Conservation (phyloP, 1,140 invertebrate genomes). For the Zaprionus nigranus region DNA sequence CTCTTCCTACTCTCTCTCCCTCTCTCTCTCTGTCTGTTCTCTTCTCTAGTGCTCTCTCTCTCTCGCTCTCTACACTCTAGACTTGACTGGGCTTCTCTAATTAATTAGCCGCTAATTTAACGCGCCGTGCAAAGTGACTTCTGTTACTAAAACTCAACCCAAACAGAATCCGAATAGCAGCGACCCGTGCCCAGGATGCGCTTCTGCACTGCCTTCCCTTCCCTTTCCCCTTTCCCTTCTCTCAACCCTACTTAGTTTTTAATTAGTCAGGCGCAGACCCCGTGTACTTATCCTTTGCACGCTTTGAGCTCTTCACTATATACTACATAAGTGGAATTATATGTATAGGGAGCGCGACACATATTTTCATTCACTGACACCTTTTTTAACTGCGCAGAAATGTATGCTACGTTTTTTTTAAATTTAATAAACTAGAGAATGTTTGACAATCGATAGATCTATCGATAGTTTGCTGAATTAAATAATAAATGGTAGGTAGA, state of each 20-base stretch:
- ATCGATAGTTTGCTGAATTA: not conserved
- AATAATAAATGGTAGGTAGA: too few relatives aligned
- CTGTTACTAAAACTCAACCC: constrained; percentile 51
- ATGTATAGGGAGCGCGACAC: not conserved
- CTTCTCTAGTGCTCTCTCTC: not conserved
- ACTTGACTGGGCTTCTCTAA: constrained; percentile 59
- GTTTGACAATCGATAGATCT: not conserved
- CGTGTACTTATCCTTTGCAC: not conserved
- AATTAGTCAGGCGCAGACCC: not conserved
- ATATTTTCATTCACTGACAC: not conserved
- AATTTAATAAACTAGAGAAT: not conserved
- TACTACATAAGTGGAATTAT: not conserved
- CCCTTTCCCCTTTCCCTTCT: not conserved
- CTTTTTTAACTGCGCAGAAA: not conserved
- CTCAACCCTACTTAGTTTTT: not conserved
- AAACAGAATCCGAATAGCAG: constrained; percentile 58
- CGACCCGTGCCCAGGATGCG: not conserved
- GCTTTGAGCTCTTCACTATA: constrained; percentile 1
- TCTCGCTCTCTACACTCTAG: not conserved
- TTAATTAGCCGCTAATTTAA: constrained; percentile 82
- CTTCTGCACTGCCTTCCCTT: not conserved
- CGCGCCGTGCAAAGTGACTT: constrained; percentile 43
- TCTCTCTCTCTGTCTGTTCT: too few relatives aligned
- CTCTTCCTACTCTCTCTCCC: not conserved
- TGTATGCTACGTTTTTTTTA: not conserved